Conservation (phyloP, 2,113 vertebrate genomes). For the Hyaena hyaena region DNA sequence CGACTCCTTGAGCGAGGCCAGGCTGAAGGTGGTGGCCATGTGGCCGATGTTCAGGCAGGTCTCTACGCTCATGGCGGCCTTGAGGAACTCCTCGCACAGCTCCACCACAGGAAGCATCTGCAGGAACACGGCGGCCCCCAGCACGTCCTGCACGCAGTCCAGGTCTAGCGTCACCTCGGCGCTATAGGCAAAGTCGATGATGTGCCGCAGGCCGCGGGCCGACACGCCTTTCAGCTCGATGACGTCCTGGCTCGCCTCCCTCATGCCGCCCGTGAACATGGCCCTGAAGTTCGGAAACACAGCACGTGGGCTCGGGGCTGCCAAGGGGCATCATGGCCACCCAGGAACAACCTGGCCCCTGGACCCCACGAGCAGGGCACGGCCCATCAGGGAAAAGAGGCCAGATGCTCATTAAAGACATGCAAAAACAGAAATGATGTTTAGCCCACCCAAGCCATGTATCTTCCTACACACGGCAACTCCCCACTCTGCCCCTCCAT, state of each 20-base stretch:
- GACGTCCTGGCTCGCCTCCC: constrained; percentile 94
- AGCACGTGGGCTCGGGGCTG: background rate
- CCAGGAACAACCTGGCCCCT: rapidly evolving
- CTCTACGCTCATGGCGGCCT: constrained; percentile 98
- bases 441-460: background rate
- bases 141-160: constrained; percentile 97
- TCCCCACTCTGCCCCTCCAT: background rate
- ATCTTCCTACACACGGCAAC: background rate
- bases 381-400: background rate
- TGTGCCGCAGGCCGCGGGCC: constrained; percentile 94
- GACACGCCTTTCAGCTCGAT: constrained; percentile 97
- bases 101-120: constrained; percentile 98
- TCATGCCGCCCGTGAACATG: constrained; percentile 99
- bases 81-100: constrained; percentile 98
- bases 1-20: constrained; percentile 95
- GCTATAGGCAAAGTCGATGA: constrained; percentile 98
- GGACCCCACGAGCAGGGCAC: background rate
- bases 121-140: constrained; percentile 97
- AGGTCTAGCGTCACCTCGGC: constrained; percentile 96
- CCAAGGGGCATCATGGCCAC: background rate
- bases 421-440: background rate
- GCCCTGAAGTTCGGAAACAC: constrained; percentile 88
- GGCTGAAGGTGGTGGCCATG: constrained; percentile 97
- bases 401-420: background rate
- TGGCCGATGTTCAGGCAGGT: constrained; percentile 98